phyloP scores from a whole-genome alignment of 1,140 invertebrate species.

The Trissolcus basalis region DNA sequence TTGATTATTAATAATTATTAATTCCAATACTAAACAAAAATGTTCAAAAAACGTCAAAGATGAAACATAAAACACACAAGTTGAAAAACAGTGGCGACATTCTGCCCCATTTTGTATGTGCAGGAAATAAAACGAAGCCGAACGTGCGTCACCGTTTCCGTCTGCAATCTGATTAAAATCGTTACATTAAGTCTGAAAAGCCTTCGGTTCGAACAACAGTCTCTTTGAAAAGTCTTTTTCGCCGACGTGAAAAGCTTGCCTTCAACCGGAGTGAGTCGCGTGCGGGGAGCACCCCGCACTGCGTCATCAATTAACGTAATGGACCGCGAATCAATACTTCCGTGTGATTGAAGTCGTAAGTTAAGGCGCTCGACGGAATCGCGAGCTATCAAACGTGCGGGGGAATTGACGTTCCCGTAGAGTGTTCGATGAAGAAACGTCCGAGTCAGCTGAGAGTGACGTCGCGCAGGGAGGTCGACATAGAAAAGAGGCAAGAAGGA shows the following conservation, averaged over 20 bases:
- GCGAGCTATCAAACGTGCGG: slow-evolving; percentile 36
- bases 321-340: slow-evolving; percentile 46
- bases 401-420: slow-evolving; percentile 20
- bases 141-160: background rate
- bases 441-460: slow-evolving; percentile 34
- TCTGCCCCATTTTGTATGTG: slow-evolving; percentile 2
- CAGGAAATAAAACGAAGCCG: background rate
- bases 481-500: background rate
- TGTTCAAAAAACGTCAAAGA: too few species aligned
- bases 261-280: slow-evolving; percentile 31
- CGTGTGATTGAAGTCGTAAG: slow-evolving; percentile 29
- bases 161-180: slow-evolving; percentile 36
- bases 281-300: slow-evolving; percentile 15
- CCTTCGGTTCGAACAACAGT: slow-evolving; percentile 10
- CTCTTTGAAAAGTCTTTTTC: slow-evolving; percentile 35
- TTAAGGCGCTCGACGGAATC: slow-evolving; percentile 18
- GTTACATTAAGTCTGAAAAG: slow-evolving; percentile 31
- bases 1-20: too few species aligned
- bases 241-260: slow-evolving; percentile 13
- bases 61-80: too few species aligned
- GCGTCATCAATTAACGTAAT: slow-evolving; percentile 47
- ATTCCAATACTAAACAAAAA: too few species aligned
- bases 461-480: background rate
- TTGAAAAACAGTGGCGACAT: too few species aligned
- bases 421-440: slow-evolving; percentile 22